Evolutionary conservation across 2,888 invertebrate species (phyloP), one percentile per base, ranked within the genome.

Genomic region (Zootermopsis nevadensis): DNA sequence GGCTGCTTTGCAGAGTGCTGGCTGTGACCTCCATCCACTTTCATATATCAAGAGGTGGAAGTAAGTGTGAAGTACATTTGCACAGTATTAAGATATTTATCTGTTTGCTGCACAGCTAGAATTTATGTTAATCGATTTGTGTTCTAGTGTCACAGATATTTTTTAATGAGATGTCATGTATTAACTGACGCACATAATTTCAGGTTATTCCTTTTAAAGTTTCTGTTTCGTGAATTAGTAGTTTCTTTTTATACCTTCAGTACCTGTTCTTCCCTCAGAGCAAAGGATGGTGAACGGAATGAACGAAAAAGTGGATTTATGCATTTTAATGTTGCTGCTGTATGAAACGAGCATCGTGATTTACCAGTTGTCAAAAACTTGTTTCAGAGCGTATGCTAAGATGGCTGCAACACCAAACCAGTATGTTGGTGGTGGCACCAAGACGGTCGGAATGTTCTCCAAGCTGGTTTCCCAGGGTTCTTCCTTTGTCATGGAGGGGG

Each of bases 401-500:
- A 94, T 96, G 92, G 91, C 93, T 4, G 90, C 92, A 30, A 92
- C 93, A 82, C 92, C 94, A 35, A 95, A 94, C 88, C 97, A 96
- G 87, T 97, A 96, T 87, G 89, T 89, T 38, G 98, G 98, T 88
- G 96, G 96, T 35, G 98, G 98, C 38, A 98, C 98, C 0, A 98
- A 97, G 90, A 99, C 99, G 0, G 97, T 98, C 1, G 97, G 96
- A 85, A 99, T 99, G 99, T 99, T 99, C 90, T 98, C 98, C 15
- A 99, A 99, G 90, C 92, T 99, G 82, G 96, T 99, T 87, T 96
- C 96, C 15, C 98, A 99, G 89, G 98, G 99, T 33, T 99, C 99
- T 0, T 97, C 97, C 55, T 99, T 99, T 89, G 98, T 99, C 0
- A 99, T 99, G 99, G 99, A 99, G 90, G 99, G 99, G 60, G 99